Evolutionary conservation across 2,888 invertebrate species (phyloP), one percentile per base, ranked within the genome.

Genomic region (Agrenia bidenticulata): DNA sequence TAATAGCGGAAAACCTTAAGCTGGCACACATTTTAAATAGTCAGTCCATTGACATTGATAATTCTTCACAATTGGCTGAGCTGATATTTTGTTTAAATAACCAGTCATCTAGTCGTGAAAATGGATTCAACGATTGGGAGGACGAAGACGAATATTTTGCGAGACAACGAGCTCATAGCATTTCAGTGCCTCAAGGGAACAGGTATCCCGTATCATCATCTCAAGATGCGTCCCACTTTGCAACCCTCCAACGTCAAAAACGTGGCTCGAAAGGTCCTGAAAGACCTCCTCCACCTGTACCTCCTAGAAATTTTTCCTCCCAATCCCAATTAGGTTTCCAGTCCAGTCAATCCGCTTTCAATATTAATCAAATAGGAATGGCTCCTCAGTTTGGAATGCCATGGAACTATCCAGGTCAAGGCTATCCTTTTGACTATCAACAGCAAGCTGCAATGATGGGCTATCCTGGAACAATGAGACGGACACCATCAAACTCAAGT

Each of bases 91-190:
- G 5, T 32, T 32, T 32, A 32, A 4, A 7, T 7, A 32, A 32
- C 4, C 45, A 51, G 51, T 19, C 19, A 11, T 19, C 5, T 26
- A 81, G 80, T 72, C 77, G 79, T 66, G 81, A 81, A 68, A 80
- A 80, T 70, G 81, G 81, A 19, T 82, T 81, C 75, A 80, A 81
- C 15, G 82, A 81, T 63, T 82, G 81, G 81, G 82, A 83, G 63
- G 77, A 76, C 21, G 71, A 74, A 57, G 73, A 76, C 2, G 72
- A 76, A 5, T 67, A 72, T n/a, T 73, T 74, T 19, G 64, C 72
- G 45, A 57, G 79, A 77, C 39, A 76, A 80, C 37, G 82, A 80
- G 1, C 82, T 80, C 60, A 82, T 83, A 1, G 82, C 84, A 15
- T 76, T 45, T 76, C 78, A 11, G 58, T 65, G 55, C 57, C 74